phyloP scores from a whole-genome alignment of 1,140 invertebrate genomes.

The Tribolium madens region DNA sequence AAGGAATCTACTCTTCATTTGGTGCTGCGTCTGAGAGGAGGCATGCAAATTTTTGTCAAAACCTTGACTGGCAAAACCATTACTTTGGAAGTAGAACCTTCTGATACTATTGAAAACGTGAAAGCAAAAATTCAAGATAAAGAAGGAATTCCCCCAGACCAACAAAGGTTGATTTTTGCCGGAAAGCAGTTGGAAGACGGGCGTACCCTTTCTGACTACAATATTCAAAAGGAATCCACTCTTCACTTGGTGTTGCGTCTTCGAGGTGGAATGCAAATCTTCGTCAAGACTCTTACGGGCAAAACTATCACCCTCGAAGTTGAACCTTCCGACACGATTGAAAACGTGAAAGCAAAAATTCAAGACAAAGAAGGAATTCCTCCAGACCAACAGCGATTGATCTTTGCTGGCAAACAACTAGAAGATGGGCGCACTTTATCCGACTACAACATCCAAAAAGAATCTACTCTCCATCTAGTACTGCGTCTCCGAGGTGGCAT shows the following conservation, averaged over 20 bases:
- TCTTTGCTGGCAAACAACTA: slow-evolving; percentile 80
- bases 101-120: slow-evolving; percentile 95
- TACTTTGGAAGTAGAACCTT: slow-evolving; percentile 88
- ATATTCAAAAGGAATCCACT: slow-evolving; percentile 85
- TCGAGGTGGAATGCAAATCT: slow-evolving; percentile 80
- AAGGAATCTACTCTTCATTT: slow-evolving; percentile 83
- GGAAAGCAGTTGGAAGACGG: slow-evolving; percentile 88
- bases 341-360: slow-evolving; percentile 94
- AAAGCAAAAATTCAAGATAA: slow-evolving; percentile 96
- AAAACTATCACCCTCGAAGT: slow-evolving; percentile 81
- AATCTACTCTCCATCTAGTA: slow-evolving; percentile 80
- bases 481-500: slow-evolving; percentile 77
- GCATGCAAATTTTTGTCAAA: slow-evolving; percentile 80
- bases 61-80: slow-evolving; percentile 79
- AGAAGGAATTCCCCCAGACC: slow-evolving; percentile 91
- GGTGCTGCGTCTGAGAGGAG: slow-evolving; percentile 72
- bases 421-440: slow-evolving; percentile 76
- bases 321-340: slow-evolving; percentile 81
- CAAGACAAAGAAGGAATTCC: slow-evolving; percentile 93
- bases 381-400: slow-evolving; percentile 79
- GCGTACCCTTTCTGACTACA: slow-evolving; percentile 82
- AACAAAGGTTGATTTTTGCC: slow-evolving; percentile 84
- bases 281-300: slow-evolving; percentile 81
- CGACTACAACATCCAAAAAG: slow-evolving; percentile 80
- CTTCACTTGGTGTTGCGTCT: slow-evolving; percentile 84